phyloP scores from a whole-genome alignment of 2,797 vertebrate genomes.

The Gymnothorax javanicus region DNA sequence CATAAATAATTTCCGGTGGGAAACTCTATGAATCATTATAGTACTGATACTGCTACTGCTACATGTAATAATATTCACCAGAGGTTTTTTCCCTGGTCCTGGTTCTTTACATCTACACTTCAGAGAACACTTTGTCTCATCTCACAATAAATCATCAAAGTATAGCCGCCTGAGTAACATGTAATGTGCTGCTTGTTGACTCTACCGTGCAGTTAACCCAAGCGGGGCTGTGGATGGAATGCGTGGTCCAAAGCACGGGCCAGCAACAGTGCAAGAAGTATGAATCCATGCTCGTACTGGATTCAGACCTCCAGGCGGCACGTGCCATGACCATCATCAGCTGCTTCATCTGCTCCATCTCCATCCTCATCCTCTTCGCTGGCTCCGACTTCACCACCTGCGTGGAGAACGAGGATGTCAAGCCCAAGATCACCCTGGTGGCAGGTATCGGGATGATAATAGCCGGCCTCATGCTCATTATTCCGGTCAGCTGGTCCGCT shows the following conservation, averaged over 20 bases:
- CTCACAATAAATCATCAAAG: not conserved
- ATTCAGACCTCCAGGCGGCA: constrained; percentile 70
- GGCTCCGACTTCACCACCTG: constrained; percentile 76
- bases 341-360: constrained; percentile 58
- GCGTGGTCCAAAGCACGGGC: constrained; percentile 76
- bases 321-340: constrained; percentile 75
- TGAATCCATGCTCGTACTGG: constrained; percentile 67
- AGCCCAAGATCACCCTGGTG: constrained; percentile 70
- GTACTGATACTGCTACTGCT: not conserved
- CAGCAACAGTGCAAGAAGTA: constrained; percentile 79
- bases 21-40: not conserved
- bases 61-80: not conserved
- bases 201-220: constrained; percentile 50
- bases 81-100: not conserved
- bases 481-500: constrained; percentile 76
- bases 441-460: constrained; percentile 66
- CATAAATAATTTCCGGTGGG: too few relatives aligned
- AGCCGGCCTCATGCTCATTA: constrained; percentile 67
- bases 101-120: not conserved
- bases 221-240: constrained; percentile 74
- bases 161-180: not conserved
- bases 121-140: not conserved
- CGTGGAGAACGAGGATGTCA: constrained; percentile 65
- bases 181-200: not conserved
- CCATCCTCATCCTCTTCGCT: constrained; percentile 68